Percentiles rank a stretch among this genome's conserved stretches.
Evolutionary conservation across 2,113 vertebrate species (phyloP).

Genomic region (Malurus elegans): DNA sequence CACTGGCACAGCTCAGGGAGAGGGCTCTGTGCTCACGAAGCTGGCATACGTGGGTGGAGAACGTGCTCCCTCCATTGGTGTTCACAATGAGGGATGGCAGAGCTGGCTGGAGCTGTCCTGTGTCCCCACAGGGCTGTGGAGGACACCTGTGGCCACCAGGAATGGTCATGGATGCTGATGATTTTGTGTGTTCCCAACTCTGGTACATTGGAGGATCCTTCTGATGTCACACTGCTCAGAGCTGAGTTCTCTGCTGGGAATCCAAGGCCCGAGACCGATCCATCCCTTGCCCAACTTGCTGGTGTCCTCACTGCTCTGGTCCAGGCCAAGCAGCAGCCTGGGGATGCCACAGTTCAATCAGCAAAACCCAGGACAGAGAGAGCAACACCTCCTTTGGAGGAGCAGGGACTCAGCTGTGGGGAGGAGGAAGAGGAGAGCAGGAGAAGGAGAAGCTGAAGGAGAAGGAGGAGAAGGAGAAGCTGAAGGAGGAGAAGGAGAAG

Average conservation of each 20-base stretch:
- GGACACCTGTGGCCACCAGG: fast-evolving
- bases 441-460: background rate
- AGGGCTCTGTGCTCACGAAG: background rate
- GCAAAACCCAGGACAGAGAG: background rate
- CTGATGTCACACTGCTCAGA: background rate
- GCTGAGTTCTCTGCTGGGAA: background rate
- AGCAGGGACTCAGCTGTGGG: background rate
- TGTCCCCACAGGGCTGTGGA: background rate
- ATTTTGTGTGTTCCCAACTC: background rate
- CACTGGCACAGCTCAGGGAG: background rate
- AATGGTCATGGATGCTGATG: fast-evolving
- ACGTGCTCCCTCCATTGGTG: background rate
- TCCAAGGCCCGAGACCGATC: background rate
- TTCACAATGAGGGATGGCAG: background rate
- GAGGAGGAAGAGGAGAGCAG: background rate
- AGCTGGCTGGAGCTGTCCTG: background rate
- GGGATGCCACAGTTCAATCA: background rate
- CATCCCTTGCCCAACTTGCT: background rate
- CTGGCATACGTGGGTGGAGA: background rate
- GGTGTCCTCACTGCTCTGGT: background rate
- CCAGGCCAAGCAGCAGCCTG: background rate
- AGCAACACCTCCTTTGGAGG: background rate
- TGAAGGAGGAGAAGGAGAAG: background rate
- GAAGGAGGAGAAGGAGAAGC: fast-evolving
- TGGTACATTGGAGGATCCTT: background rate